phyloP scores from a whole-genome alignment of 2,888 invertebrate species.

The Anodontia alba region DNA sequence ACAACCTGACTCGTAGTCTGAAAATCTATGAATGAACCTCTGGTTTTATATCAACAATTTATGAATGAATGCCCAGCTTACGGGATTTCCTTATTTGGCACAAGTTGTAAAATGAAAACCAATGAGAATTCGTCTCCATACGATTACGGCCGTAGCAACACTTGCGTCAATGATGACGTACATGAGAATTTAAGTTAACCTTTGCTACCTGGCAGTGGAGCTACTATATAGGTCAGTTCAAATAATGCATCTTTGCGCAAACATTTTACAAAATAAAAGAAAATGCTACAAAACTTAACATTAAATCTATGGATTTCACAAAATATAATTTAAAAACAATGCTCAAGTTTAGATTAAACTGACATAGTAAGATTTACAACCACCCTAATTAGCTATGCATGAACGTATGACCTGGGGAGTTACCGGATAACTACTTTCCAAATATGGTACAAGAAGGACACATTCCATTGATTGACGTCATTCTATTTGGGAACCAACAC shows the following conservation, averaged over 20 bases:
- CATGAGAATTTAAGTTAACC: constrained; percentile 59
- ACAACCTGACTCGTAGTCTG: constrained; percentile 51
- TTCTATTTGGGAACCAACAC: constrained; percentile 34
- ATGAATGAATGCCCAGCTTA: constrained; percentile 78
- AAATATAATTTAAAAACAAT: constrained; percentile 10
- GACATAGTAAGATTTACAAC: constrained; percentile 60
- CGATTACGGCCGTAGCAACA: constrained; percentile 58
- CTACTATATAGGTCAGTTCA: constrained; percentile 54
- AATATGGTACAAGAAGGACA: constrained; percentile 77
- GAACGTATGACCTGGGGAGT: constrained; percentile 54
- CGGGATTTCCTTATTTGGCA: constrained; percentile 78
- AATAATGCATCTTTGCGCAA: constrained; percentile 11
- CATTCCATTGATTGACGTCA: constrained; percentile 70
- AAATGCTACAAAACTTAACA: constrained; percentile 21
- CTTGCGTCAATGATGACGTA: constrained; percentile 69
- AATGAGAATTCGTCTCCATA: constrained; percentile 65
- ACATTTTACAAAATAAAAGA: constrained; percentile 22
- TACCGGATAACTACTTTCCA: constrained; percentile 73
- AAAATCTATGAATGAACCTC: constrained; percentile 76
- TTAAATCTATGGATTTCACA: constrained; percentile 21
- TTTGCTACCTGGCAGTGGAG: constrained; percentile 46
- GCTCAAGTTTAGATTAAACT: constrained; percentile 52
- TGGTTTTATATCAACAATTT: constrained; percentile 70
- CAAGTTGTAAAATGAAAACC: constrained; percentile 66
- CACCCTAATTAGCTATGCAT: constrained; percentile 38